These are phyloP conservation scores for Microctenopoma lineatum DNA, from an alignment of 2,797 vertebrate species.

Conservation along the genomic window DNA sequence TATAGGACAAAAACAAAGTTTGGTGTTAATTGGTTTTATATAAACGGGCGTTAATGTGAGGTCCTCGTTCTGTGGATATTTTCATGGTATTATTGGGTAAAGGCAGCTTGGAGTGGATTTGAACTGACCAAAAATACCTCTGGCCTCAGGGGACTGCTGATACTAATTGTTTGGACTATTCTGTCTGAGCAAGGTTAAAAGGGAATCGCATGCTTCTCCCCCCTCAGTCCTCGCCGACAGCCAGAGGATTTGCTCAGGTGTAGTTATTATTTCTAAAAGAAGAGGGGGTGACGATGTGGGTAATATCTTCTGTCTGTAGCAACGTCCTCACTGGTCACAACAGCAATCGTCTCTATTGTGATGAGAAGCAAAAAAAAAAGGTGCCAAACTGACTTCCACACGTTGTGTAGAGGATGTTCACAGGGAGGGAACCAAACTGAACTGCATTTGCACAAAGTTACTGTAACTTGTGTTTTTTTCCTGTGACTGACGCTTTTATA, in stretches of 20 bases:
- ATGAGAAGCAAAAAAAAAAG: conserved; percentile 48
- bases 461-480: conserved; percentile 97
- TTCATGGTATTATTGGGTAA: conserved; percentile 47
- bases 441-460: conserved; percentile 90
- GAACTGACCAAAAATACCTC: conserved; percentile 57
- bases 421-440: conserved; percentile 61
- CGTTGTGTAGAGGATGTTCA: conserved; percentile 69
- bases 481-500: conserved; percentile 96
- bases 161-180: conserved; percentile 54
- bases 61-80: conserved; percentile 46
- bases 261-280: conserved; percentile 36
- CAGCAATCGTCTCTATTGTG: conserved; percentile 30
- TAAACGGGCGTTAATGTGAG: conserved; percentile 6
- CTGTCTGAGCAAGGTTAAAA: conserved; percentile 46
- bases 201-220: conserved; percentile 35
- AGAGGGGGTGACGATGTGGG: conserved; percentile 56
- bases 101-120: conserved; percentile 46
- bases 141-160: conserved; percentile 51
- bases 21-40: conserved; percentile 72
- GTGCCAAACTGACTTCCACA: conserved; percentile 90
- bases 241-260: conserved; percentile 51
- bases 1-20: conserved; percentile 90
- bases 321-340: neutral
- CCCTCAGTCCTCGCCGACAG: conserved; percentile 29
- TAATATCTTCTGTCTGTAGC: conserved; percentile 35